Conservation (phyloP, 2,888 invertebrate genomes). For the Gnatocerus cornutus region DNA sequence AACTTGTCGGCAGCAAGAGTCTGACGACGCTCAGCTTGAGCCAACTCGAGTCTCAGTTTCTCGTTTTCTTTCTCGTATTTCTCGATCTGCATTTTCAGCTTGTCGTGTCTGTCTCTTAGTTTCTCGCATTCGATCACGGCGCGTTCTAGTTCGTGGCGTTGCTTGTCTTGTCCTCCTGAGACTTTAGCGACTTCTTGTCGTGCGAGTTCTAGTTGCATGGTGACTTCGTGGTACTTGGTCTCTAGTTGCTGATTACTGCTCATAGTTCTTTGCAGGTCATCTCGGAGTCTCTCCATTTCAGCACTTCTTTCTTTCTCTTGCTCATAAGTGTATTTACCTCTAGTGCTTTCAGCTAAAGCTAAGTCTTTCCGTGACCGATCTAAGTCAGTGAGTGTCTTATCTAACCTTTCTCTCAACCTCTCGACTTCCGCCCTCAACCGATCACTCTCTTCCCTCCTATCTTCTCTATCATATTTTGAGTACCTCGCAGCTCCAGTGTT, state of each 20-base stretch:
- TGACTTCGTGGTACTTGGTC: slow-evolving; percentile 84
- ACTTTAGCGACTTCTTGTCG: slow-evolving; percentile 86
- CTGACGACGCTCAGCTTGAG: slow-evolving; percentile 77
- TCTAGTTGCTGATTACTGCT: slow-evolving; percentile 81
- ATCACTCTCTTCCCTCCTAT: slow-evolving; percentile 84
- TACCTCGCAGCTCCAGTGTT: slow-evolving; percentile 80
- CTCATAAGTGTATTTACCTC: slow-evolving; percentile 86
- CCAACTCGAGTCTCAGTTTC: slow-evolving; percentile 81
- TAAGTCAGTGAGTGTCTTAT: slow-evolving; percentile 86
- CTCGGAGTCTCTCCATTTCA: slow-evolving; percentile 82
- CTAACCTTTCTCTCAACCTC: slow-evolving; percentile 84
- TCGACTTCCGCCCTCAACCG: slow-evolving; percentile 87
- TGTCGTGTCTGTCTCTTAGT: slow-evolving; percentile 89
- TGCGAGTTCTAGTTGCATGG: slow-evolving; percentile 86
- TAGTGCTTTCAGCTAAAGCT: slow-evolving; percentile 83
- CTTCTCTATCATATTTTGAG: slow-evolving; percentile 83
- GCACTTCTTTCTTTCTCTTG: slow-evolving; percentile 77
- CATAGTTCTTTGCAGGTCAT: slow-evolving; percentile 81
- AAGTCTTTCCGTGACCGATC: slow-evolving; percentile 85
- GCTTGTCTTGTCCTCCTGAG: slow-evolving; percentile 84
- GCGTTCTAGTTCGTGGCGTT: slow-evolving; percentile 85
- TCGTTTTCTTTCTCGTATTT: slow-evolving; percentile 85
- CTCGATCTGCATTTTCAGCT: slow-evolving; percentile 82
- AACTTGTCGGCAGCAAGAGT: slow-evolving; percentile 78
- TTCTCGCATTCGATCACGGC: slow-evolving; percentile 93